Evolutionary conservation across 2,888 invertebrate species (phyloP), one percentile per base, ranked within the genome.

Genomic region (Hypsopygia costalis): DNA sequence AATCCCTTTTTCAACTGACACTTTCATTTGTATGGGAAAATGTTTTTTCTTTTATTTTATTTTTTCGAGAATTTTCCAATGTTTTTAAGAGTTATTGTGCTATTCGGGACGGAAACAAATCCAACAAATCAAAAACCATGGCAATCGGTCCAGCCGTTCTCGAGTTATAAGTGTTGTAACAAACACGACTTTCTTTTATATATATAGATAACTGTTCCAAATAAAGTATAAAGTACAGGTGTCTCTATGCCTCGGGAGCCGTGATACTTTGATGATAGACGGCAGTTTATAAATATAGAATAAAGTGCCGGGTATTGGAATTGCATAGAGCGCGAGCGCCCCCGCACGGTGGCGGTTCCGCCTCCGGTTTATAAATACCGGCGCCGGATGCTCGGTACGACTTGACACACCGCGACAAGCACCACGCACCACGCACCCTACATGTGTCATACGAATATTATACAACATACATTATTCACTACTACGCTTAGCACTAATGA

Each of bases 281-380:
- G 25, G 7, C 1, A 6, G 25, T 25, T 25, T 8, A 8, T 25
- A 25, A 25, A 25, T 25, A 25, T 5, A 25, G 6, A 10, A 27
- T 25, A 11, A 35, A 27, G 12, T 35, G 20, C n/a, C 28, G 29
- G 36, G 21, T 8, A 37, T 37, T 10, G 29, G 21, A 37, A 37
- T 37, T 37, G 36, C 30, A 36, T 30, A 7, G 36, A 7, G 36
- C 21, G 5, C 30, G 31, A 21, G 11, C 5, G 21, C 36, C 36
- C 36, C 28, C 36, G 36, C 4, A 25, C 36, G 35, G 32, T 40
- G 45, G 40, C 58, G 52, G 59, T 67, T 65, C 69, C 82, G 81
- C 80, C 81, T 78, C 77, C 79, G 77, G 75, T 81, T 78, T 85
- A 85, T 81, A 80, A 82, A 83, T 83, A 85, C 64, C 73, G 77